Conservation (phyloP, 2,888 invertebrate genomes). For the Baronia brevicornis region DNA sequence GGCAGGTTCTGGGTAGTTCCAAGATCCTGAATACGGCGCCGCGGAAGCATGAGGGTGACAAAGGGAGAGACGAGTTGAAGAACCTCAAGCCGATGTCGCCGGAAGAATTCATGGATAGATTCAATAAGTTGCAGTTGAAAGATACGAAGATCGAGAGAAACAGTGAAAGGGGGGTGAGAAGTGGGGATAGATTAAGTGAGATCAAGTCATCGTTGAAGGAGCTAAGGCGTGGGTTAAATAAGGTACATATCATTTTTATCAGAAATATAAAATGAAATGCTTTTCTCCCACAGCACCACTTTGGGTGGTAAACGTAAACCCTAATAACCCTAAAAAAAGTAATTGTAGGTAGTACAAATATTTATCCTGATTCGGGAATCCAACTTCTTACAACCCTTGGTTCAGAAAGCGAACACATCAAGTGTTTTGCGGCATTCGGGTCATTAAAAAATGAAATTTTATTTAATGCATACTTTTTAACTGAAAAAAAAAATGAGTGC, state of each 20-base stretch:
- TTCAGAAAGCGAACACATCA: too few species aligned
- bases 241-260: slow-evolving; percentile 28
- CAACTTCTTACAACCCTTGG: too few species aligned
- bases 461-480: too few species aligned
- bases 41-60: slow-evolving; percentile 23
- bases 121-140: slow-evolving; percentile 38
- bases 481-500: too few species aligned
- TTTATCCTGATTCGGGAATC: too few species aligned
- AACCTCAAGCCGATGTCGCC: slow-evolving; percentile 53
- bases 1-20: slow-evolving; percentile 18
- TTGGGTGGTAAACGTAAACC: too few species aligned
- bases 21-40: slow-evolving; percentile 2
- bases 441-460: too few species aligned
- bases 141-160: slow-evolving; percentile 16
- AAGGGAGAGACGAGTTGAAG: slow-evolving; percentile 23
- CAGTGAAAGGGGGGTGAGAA: slow-evolving; percentile 9
- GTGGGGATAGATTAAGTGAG: slow-evolving; percentile 48
- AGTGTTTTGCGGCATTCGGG: too few species aligned
- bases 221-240: slow-evolving; percentile 54
- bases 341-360: too few species aligned
- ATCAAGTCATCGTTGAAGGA: slow-evolving; percentile 58
- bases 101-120: slow-evolving; percentile 47
- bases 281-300: too few species aligned
- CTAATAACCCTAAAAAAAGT: too few species aligned
- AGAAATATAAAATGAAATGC: too few species aligned